Percentiles rank a stretch among this genome's conserved stretches.
These are phyloP conservation scores for Parus major DNA, from an alignment of 2,113 vertebrate species.

Conservation along the genomic window DNA sequence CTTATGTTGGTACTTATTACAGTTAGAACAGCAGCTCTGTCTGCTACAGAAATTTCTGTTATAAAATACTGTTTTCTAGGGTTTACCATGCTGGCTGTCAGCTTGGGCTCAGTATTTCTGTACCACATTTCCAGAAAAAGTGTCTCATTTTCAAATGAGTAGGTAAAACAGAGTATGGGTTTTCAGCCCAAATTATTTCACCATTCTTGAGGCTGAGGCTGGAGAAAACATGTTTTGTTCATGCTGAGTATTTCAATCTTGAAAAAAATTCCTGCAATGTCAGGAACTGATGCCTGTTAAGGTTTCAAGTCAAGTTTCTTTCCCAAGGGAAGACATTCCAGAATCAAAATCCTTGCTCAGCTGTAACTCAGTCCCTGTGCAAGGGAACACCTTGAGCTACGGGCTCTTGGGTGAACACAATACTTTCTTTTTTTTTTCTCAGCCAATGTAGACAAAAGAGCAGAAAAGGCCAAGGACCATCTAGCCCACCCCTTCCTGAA, in stretches of 20 bases:
- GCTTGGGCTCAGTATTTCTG: neutral
- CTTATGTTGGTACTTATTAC: neutral
- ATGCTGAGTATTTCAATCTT: neutral
- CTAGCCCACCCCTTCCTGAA: neutral
- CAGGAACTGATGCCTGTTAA: neutral
- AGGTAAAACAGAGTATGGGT: neutral
- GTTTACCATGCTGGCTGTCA: neutral
- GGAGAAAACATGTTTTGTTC: neutral
- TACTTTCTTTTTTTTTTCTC: neutral
- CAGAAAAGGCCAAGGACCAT: neutral
- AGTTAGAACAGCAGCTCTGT: neutral
- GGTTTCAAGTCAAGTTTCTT: neutral
- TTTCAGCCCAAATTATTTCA: neutral
- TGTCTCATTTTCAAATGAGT: neutral
- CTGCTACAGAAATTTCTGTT: neutral
- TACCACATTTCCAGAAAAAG: neutral
- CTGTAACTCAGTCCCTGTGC: neutral
- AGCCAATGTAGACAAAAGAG: neutral
- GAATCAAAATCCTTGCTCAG: neutral
- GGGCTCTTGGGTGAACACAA: rapidly evolving
- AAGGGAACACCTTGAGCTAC: neutral
- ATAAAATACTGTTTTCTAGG: neutral
- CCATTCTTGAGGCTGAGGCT: neutral
- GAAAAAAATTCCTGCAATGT: neutral
- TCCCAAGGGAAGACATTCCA: neutral